Base-by-base conservation (phyloP, 2,888 invertebrate species). In the Hypsopygia costalis region DNA sequence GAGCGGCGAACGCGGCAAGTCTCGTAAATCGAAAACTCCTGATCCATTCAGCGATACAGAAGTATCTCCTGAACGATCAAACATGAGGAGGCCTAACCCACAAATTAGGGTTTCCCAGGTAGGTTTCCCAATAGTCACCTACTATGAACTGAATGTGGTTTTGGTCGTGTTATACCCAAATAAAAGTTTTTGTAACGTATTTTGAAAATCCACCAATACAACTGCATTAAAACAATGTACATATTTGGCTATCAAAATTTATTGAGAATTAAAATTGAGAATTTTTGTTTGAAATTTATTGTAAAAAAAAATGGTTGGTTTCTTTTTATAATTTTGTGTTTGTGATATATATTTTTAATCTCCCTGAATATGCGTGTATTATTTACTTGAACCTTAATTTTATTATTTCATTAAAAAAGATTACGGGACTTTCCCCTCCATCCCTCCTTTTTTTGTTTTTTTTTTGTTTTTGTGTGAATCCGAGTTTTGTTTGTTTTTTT, bases 21-120 rank as follows among this genome's bases (percentile, higher is more conserved):
- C 91, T 0, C 74, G 87, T n/a, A 94, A 94, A 67, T 91, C 92
- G 0, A 93, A 92, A 60, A 93, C 94, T 0, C 93, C 94, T 0
- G 94, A 94, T 49, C 92, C 92, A 0, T 85, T 91, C 58, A 82
- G 81, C 25, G 89, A 89, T 21, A 70, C 75, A 0, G 89, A 89
- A 31, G 69, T 83, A 1, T 82, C 87, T 0, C 91, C 90, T 0
- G 89, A 83, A 34, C 6, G 25, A 5, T 52, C 81, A 8, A 71
- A 68, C 0, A 51, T 55, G 7, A 52, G 80, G 10, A 55, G 85
- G 31, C 80, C 83, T 0, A 88, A 89, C 52, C 89, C 89, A 1
- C 89, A 89, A 45, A 89, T 89, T 37, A 75, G 86, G 42, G 85
- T 90, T 7, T 90, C 91, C 11, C 90, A 91, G 79, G 90, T 90